These are phyloP conservation scores for Cynoglossus semilaevis DNA, from an alignment of 2,113 vertebrate species.

Conservation along the genomic window DNA sequence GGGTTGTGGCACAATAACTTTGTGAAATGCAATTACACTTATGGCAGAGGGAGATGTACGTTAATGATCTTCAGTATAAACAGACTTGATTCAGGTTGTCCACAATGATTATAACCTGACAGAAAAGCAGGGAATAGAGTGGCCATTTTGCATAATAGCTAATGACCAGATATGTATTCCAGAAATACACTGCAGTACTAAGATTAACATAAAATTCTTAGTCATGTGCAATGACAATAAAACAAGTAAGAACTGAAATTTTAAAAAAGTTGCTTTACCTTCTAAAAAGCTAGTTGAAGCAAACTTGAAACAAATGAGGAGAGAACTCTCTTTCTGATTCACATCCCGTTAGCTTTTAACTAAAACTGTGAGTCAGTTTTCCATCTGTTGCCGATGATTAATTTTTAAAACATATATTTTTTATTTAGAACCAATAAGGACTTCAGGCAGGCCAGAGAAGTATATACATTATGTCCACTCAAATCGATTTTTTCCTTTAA, in stretches of 20 bases:
- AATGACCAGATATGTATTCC: not conserved
- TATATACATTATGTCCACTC: too few species aligned
- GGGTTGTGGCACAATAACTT: conserved; percentile 67
- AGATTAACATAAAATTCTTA: conserved; percentile 74
- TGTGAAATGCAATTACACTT: conserved; percentile 72
- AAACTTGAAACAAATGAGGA: too few species aligned
- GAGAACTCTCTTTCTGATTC: too few species aligned
- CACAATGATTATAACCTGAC: conserved; percentile 71
- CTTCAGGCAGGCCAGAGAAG: too few species aligned
- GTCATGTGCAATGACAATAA: conserved; percentile 62
- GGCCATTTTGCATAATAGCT: conserved; percentile 54
- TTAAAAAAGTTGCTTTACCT: conserved; percentile 47
- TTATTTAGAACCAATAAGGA: too few species aligned
- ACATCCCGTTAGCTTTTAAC: too few species aligned
- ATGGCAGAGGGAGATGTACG: conserved; percentile 66
- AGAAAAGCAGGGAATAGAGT: conserved; percentile 67
- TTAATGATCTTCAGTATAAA: conserved; percentile 70
- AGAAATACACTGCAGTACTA: conserved; percentile 57
- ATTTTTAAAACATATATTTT: too few species aligned
- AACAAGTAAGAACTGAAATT: conserved; percentile 68
- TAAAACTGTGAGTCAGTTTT: too few species aligned
- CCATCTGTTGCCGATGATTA: too few species aligned
- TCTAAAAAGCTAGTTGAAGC: too few species aligned
- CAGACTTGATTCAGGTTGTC: conserved; percentile 76
- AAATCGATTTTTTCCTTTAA: too few species aligned